Evolutionary conservation across 2,888 invertebrate genomes (phyloP).

Genomic region (Ellobium chinense): DNA sequence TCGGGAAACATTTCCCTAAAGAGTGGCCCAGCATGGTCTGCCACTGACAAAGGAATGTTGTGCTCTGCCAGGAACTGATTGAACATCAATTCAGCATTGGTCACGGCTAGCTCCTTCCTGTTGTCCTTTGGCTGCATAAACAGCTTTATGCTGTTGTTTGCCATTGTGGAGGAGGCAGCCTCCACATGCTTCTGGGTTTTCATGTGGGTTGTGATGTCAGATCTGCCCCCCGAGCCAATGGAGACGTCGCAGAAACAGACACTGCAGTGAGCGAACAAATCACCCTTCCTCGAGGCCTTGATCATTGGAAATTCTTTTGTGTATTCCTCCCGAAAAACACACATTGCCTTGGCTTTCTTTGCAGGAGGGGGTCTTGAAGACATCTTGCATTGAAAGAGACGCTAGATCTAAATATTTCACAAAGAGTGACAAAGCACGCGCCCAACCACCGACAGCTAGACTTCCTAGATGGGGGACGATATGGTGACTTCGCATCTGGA

Average conservation of each 20-base stretch:
- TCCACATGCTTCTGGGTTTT: not conserved
- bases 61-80: not conserved
- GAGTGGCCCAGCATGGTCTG: constrained; percentile 20
- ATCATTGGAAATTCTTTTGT: not conserved
- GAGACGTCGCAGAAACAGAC: not conserved
- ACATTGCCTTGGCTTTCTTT: not conserved
- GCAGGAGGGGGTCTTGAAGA: not conserved
- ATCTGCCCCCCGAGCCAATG: not conserved
- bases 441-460: not conserved
- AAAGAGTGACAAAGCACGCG: not conserved
- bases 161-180: not conserved
- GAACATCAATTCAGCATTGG: not conserved
- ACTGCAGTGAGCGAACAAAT: not conserved
- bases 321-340: not conserved
- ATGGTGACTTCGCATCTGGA: not conserved
- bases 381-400: not conserved
- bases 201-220: constrained; percentile 1
- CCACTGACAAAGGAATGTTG: constrained; percentile 12
- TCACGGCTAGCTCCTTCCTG: not conserved
- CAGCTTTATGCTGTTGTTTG: not conserved
- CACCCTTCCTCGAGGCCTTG: constrained; percentile 2
- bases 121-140: not conserved
- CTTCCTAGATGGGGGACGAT: not conserved
- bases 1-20: constrained; percentile 30
- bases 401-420: not conserved